phyloP scores from a whole-genome alignment of 1,140 invertebrate genomes.

The Drosophila arawakana region DNA sequence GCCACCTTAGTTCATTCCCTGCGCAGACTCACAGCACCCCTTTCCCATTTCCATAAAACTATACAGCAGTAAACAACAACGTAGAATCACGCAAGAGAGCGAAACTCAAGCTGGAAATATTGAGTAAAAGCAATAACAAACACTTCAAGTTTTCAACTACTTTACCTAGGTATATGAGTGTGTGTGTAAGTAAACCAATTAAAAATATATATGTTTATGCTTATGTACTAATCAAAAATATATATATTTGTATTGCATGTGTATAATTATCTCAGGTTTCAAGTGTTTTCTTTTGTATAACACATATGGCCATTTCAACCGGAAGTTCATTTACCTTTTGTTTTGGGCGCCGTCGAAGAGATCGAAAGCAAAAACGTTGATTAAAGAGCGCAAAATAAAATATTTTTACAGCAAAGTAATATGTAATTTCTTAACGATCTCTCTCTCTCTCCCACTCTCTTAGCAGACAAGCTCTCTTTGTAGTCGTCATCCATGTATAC shows the following conservation, averaged over 20 bases:
- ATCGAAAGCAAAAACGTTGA: slow-evolving; percentile 12
- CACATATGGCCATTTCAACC: slow-evolving; percentile 55
- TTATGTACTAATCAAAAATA: slow-evolving; percentile 34
- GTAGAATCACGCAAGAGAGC: slow-evolving; percentile 57
- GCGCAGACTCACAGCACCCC: neutral
- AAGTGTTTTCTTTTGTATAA: slow-evolving; percentile 23
- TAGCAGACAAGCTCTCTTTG: slow-evolving; percentile 20
- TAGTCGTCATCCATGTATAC: neutral
- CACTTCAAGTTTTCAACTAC: slow-evolving; percentile 61
- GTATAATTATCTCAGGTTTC: neutral
- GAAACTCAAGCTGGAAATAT: slow-evolving; percentile 5
- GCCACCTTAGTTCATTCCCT: slow-evolving; percentile 31
- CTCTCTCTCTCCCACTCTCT: slow-evolving; percentile 2
- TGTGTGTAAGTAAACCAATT: slow-evolving; percentile 57
- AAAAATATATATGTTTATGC: slow-evolving; percentile 50
- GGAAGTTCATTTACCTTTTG: slow-evolving; percentile 81
- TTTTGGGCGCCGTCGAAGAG: slow-evolving; percentile 36
- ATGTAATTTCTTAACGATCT: slow-evolving; percentile 17
- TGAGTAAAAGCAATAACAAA: slow-evolving; percentile 46
- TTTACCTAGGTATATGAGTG: slow-evolving; percentile 24
- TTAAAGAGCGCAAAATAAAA: slow-evolving; percentile 2
- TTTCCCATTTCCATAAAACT: neutral
- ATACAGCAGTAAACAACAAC: slow-evolving; percentile 12
- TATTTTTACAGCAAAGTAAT: neutral
- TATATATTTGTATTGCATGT: neutral